Base-by-base conservation (phyloP, 30 jellyfish, hydroid and myxozoan genomes). In the Chrysaora quinquecirrha region DNA sequence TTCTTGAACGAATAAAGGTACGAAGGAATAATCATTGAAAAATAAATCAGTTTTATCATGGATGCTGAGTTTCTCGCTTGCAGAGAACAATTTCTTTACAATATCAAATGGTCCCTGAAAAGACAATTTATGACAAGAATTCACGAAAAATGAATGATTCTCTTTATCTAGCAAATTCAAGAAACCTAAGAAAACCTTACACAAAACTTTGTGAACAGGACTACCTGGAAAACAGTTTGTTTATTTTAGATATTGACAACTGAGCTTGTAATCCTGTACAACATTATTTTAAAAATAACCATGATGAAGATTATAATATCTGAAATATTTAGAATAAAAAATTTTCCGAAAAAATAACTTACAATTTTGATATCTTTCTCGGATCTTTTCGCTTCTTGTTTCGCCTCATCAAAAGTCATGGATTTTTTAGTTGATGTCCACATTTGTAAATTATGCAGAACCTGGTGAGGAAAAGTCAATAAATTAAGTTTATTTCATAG, bases 1-100 rank as follows among this genome's bases (percentile, higher is more conserved):
- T 80, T 95, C 97, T 80, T 95, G 99, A 31, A 95, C 73, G 61
- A 95, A 95, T 0, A 95, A 75, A 38, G 99, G 99, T n/a, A 95
- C 85, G 76, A 95, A 84, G 29, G 99, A 95, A 49, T 95, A 95
- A 65, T 95, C 99, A 62, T 72, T 80, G 89, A 95, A 95, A 62
- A 95, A 95, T 32, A 95, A 56, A 67, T 78, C 96, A n/a, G 96
- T 48, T 33, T 88, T 95, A 34, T 89, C 97, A 14, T 79, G 83
- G 11, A 88, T 46, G 16, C 74, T 10, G 93, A 95, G 56, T 64
- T 95, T 95, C 10, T 95, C 97, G n/a, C 83, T 47, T 11, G 87
- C 88, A 1, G 97, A 71, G 21, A 88, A 89, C 49, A 95, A 84
- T 34, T 72, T 79, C 81, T 81, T 78, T 30, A 82, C 87, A 52